Evolutionary conservation across 2,113 vertebrate species (phyloP).

Genomic region (Cebus imitator): DNA sequence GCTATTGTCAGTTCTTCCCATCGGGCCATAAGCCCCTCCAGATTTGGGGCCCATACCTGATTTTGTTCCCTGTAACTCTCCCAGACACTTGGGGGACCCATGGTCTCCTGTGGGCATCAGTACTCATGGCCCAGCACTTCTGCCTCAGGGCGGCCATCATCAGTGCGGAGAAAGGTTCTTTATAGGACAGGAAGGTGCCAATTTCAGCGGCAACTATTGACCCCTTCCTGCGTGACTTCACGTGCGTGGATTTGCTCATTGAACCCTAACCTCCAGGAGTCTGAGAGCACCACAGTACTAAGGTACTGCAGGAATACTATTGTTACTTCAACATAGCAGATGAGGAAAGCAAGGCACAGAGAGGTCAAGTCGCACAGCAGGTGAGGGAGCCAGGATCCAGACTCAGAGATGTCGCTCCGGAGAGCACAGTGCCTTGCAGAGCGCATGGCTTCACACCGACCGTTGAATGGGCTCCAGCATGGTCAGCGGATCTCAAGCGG

Average conservation of each 20-base stretch:
- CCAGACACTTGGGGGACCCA: not conserved
- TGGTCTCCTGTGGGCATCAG: not conserved
- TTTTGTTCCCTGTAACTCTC: not conserved
- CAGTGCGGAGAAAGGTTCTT: not conserved
- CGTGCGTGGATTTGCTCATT: accelerated
- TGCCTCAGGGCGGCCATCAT: not conserved
- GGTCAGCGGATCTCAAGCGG: accelerated
- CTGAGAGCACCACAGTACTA: accelerated
- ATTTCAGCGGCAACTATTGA: not conserved
- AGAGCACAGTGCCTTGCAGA: not conserved
- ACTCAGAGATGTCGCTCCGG: accelerated
- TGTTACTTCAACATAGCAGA: accelerated
- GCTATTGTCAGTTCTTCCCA: not conserved
- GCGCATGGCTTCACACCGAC: accelerated
- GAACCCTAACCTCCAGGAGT: not conserved
- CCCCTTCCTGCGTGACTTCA: no score
- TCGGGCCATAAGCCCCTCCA: not conserved
- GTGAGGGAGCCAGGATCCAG: not conserved
- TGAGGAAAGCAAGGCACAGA: not conserved
- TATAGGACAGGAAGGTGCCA: accelerated
- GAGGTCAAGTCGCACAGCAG: not conserved
- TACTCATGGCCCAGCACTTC: accelerated
- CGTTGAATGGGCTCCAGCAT: accelerated
- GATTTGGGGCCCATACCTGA: not conserved
- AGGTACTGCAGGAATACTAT: accelerated